These are phyloP conservation scores for Drosophila grimshawi DNA, from an alignment of 1,140 invertebrate genomes.

Conservation along the genomic window DNA sequence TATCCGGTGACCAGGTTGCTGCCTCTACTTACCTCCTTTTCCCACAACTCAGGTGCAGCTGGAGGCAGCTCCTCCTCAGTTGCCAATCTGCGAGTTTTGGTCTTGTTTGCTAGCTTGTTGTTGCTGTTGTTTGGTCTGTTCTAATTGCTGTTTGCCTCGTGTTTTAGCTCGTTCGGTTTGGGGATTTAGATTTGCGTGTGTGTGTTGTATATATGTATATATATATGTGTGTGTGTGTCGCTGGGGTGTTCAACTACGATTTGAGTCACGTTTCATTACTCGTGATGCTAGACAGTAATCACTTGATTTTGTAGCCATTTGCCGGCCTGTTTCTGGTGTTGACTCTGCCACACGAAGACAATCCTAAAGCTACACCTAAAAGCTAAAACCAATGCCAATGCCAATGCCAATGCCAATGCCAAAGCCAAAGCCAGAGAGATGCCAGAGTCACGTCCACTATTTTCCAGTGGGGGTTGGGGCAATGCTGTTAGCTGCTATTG, in stretches of 20 bases:
- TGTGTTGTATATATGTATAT: slow-evolving; percentile 23
- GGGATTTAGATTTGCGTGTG: slow-evolving; percentile 47
- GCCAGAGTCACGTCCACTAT: slow-evolving; percentile 34
- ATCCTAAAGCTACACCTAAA: too few species aligned
- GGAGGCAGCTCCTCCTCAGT: slow-evolving; percentile 1
- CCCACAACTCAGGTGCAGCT: neutral
- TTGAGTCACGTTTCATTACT: slow-evolving; percentile 83
- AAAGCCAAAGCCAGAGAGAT: slow-evolving; percentile 1
- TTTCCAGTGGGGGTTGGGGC: neutral
- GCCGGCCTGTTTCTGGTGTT: slow-evolving; percentile 41
- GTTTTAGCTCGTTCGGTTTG: slow-evolving; percentile 64
- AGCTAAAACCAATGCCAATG: neutral
- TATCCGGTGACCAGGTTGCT: slow-evolving; percentile 6
- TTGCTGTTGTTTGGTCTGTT: slow-evolving; percentile 63
- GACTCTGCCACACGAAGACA: slow-evolving; percentile 24
- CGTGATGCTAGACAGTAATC: slow-evolving; percentile 81
- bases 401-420: neutral
- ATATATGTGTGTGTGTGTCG: slow-evolving; percentile 41
- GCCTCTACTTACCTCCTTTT: neutral
- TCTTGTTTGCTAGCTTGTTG: slow-evolving; percentile 32
- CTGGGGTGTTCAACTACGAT: slow-evolving; percentile 79
- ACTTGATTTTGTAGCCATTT: slow-evolving; percentile 70
- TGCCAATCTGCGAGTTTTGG: slow-evolving; percentile 29
- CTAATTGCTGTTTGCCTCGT: slow-evolving; percentile 76
- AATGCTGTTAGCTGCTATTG: slow-evolving; percentile 9